Conservation (phyloP, 2,888 invertebrate species). For the Nomada lathburiana region DNA sequence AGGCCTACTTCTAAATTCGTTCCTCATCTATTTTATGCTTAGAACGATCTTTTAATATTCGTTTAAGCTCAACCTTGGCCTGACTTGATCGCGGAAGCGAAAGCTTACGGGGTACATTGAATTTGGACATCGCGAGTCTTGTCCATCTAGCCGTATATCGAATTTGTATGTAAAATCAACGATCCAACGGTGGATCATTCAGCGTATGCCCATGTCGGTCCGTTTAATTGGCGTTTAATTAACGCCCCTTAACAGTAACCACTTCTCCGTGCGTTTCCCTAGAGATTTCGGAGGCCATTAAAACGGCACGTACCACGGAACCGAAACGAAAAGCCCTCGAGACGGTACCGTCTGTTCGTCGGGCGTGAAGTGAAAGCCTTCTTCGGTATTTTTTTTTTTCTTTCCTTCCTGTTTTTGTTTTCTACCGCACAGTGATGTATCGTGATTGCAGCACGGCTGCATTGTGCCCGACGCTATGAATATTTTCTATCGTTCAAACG, state of each 20-base stretch:
- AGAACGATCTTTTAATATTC: too few relatives aligned
- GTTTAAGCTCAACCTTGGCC: too few relatives aligned
- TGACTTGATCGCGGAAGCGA: too few relatives aligned
- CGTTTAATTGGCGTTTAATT: conserved; percentile 41
- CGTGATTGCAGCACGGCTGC: conserved; percentile 25
- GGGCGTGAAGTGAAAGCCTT: conserved; percentile 61
- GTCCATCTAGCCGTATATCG: too few relatives aligned
- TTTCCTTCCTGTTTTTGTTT: conserved; percentile 25
- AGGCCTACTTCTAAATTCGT: too few relatives aligned
- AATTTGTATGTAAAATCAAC: too few relatives aligned
- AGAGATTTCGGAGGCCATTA: conserved; percentile 44
- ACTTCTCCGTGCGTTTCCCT: not conserved
- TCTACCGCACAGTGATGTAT: not conserved
- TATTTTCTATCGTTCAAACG: conserved; percentile 7
- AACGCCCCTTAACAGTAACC: conserved; percentile 7
- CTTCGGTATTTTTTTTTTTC: conserved; percentile 38
- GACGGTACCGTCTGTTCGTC: conserved; percentile 51
- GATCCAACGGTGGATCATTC: not conserved
- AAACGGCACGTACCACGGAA: conserved; percentile 37
- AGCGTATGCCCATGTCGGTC: not conserved
- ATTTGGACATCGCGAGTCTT: too few relatives aligned
- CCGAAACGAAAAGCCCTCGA: conserved; percentile 55
- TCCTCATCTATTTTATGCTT: too few relatives aligned
- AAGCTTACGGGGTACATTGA: too few relatives aligned
- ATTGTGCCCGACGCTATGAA: conserved; percentile 8